phyloP scores from a whole-genome alignment of 2,797 vertebrate species.

The Cossypha niveicapilla region DNA sequence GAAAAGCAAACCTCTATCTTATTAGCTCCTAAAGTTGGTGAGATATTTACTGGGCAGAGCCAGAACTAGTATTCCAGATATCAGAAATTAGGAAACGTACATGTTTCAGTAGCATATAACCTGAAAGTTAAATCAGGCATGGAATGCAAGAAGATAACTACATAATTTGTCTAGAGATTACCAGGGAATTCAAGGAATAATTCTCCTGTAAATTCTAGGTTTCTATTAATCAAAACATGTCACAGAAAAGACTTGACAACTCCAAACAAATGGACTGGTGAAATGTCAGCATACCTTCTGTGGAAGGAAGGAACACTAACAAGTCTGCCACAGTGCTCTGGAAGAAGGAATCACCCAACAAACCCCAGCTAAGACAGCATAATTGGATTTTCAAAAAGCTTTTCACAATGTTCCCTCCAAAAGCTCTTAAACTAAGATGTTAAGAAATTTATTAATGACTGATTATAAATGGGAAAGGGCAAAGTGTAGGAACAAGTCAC shows the following conservation, averaged over 20 bases:
- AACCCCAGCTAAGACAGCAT: background rate
- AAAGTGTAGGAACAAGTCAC: background rate
- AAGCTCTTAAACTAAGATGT: background rate
- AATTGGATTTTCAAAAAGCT: background rate
- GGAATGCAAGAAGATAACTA: background rate
- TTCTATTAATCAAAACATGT: background rate
- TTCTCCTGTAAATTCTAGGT: background rate
- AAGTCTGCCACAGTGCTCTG: background rate
- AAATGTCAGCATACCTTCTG: background rate
- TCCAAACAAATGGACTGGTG: background rate
- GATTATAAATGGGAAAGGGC: rapidly evolving
- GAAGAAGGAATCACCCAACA: background rate
- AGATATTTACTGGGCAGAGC: background rate
- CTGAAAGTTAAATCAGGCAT: background rate
- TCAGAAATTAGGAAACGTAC: background rate
- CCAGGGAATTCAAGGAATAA: background rate
- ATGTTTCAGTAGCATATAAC: background rate
- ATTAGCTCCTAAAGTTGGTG: background rate
- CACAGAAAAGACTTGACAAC: background rate
- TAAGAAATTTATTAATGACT: background rate
- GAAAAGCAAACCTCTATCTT: background rate
- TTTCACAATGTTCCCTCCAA: background rate
- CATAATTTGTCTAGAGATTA: background rate
- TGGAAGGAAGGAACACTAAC: background rate
- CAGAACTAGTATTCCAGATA: background rate